phyloP scores from a whole-genome alignment of 2,797 vertebrate genomes.

The Pitangus sulphuratus region DNA sequence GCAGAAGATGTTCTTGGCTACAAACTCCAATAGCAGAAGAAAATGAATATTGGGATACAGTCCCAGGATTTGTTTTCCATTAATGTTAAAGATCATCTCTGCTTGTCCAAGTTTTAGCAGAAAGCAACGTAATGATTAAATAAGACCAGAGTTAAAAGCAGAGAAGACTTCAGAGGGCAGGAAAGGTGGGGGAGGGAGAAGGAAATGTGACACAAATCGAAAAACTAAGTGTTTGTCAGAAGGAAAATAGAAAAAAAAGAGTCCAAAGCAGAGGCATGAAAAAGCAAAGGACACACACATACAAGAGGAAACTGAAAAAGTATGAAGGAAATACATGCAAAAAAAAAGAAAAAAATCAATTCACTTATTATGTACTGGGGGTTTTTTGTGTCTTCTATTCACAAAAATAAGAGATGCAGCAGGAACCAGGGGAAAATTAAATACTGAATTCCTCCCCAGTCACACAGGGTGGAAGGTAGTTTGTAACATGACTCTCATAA shows the following conservation, averaged over 20 bases:
- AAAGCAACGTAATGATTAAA: neutral
- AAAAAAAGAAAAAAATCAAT: neutral
- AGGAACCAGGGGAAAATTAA: neutral
- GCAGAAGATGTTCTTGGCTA: neutral
- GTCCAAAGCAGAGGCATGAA: neutral
- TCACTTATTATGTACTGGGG: accelerated
- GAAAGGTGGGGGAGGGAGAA: neutral
- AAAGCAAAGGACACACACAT: neutral
- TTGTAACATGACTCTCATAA: neutral
- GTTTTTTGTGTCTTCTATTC: neutral
- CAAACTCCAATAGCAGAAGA: neutral
- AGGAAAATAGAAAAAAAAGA: neutral
- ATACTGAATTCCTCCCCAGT: neutral
- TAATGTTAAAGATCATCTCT: neutral
- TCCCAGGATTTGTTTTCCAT: neutral
- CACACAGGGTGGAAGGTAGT: neutral
- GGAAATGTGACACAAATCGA: neutral
- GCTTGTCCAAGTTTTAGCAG: neutral
- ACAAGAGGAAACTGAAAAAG: neutral
- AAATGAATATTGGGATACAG: neutral
- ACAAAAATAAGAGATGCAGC: neutral
- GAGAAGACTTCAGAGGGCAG: neutral
- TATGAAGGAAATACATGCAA: accelerated
- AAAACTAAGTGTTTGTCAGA: neutral
- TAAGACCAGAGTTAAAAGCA: neutral